Conservation (phyloP, 2,797 vertebrate genomes). For the Chloroceryle inda region DNA sequence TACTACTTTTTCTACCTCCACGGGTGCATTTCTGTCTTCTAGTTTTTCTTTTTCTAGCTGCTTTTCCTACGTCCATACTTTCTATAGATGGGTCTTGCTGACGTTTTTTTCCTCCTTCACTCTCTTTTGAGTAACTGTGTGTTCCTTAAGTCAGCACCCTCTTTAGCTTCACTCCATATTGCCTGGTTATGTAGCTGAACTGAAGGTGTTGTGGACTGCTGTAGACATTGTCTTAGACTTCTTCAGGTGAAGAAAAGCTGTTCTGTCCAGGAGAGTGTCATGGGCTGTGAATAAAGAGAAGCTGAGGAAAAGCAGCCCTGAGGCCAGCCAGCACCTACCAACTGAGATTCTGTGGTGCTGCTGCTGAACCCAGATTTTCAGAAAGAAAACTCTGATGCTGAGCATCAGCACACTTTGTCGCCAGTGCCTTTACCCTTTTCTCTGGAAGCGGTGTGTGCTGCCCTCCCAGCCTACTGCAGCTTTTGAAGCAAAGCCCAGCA, state of each 20-base stretch:
- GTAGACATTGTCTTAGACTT: neutral
- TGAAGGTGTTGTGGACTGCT: neutral
- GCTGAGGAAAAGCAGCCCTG: neutral
- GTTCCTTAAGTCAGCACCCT: neutral
- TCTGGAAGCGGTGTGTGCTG: neutral
- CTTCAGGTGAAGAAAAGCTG: neutral
- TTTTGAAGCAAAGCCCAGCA: neutral
- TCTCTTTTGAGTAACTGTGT: neutral
- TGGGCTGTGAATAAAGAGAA: neutral
- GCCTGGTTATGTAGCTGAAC: neutral
- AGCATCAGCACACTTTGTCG: neutral
- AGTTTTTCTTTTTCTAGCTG: no score
- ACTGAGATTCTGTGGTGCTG: neutral
- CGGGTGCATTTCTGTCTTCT: neutral
- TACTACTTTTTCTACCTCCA: neutral
- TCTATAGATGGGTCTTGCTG: neutral
- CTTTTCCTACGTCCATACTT: neutral
- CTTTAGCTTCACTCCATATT: fast-evolving
- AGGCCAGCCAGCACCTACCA: neutral
- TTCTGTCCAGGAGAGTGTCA: neutral
- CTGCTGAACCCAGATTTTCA: neutral
- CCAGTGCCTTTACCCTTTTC: neutral
- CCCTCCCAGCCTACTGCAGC: neutral
- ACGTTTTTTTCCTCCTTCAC: neutral
- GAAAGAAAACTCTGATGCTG: neutral